Base-by-base conservation (phyloP, 2,888 invertebrate species). In the Corythucha ciliata region DNA sequence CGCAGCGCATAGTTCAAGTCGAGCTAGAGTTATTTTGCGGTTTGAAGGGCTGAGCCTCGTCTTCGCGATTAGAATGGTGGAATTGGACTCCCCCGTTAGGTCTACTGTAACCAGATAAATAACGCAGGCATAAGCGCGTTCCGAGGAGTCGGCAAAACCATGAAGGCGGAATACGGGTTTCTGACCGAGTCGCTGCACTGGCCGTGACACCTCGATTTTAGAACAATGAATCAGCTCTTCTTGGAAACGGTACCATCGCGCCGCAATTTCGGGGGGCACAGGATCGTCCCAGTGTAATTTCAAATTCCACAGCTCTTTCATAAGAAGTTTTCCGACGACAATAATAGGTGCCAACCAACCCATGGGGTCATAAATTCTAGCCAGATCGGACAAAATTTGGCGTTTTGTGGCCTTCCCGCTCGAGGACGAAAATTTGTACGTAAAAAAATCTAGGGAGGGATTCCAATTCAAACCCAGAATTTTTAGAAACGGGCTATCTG, bases 1-100 rank as follows among this genome's bases (percentile, higher is more conserved):
- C 0, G 45, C 40, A 10, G 54, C 51, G 46, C 57, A 56, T 2
- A 57, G 46, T 44, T 58, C 57, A 5, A 59, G 32, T 14, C 52
- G 45, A 2, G 58, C 56, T 6, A 57, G 44, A 6, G 52, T 52
- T n/a, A 50, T 18, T 8, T 20, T 22, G 22, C 57, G 52, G 4
- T 54, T 8, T n/a, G n/a, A n/a, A 1, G 58, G 58, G 0, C 57
- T 56, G 2, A 58, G 53, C 25, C 42, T 53, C 1, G 51, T 47
- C 33, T 56, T 57, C 1, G 55, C 41, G 24, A 51, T 48, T 26
- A 55, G 10, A 4, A 51, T 24, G 6, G 21, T 8, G 1, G 34
- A 42, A 2, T 39, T 10, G 8, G 45, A 32, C 12, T 39, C 14
- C n/a, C 41, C 47, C 8, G 25, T 14, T 0, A 2, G 6, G 25